Evolutionary conservation across 2,888 invertebrate species (phyloP).

Genomic region (Gortyna flavago): DNA sequence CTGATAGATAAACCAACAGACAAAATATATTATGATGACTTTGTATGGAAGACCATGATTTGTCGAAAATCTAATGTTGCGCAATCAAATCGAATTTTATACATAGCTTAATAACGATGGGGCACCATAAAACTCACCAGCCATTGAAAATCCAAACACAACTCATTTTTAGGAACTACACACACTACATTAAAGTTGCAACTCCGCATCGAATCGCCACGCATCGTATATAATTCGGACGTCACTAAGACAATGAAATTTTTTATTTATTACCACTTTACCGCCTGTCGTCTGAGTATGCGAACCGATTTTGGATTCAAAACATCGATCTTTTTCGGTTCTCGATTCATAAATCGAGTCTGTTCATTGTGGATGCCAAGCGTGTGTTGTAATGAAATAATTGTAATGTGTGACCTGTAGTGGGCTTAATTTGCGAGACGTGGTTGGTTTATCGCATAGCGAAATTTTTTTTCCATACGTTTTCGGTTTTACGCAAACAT

Average conservation of each 20-base stretch:
- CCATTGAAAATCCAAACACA: slow-evolving; percentile 33
- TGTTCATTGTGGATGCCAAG: slow-evolving; percentile 53
- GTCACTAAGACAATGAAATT: slow-evolving; percentile 54
- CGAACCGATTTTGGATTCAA: slow-evolving; percentile 61
- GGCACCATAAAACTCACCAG: background rate
- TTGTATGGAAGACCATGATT: background rate
- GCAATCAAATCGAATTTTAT: background rate
- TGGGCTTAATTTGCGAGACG: slow-evolving; percentile 61
- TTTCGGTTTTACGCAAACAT: background rate
- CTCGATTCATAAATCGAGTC: slow-evolving; percentile 56
- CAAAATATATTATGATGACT: background rate
- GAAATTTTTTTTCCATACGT: background rate
- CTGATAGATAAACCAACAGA: background rate
- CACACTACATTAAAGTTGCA: slow-evolving; percentile 8
- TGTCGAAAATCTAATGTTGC: background rate
- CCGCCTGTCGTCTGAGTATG: slow-evolving; percentile 58
- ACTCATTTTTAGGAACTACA: slow-evolving; percentile 8
- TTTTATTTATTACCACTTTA: slow-evolving; percentile 45
- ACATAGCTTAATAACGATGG: background rate
- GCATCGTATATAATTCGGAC: slow-evolving; percentile 39
- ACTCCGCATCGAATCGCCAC: slow-evolving; percentile 30
- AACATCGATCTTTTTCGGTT: slow-evolving; percentile 61
- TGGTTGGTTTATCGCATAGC: slow-evolving; percentile 31
- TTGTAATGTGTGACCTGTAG: slow-evolving; percentile 58
- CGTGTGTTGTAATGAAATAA: slow-evolving; percentile 57